Evolutionary conservation across 2,797 vertebrate species (phyloP).

Genomic region (Myripristis murdjan): DNA sequence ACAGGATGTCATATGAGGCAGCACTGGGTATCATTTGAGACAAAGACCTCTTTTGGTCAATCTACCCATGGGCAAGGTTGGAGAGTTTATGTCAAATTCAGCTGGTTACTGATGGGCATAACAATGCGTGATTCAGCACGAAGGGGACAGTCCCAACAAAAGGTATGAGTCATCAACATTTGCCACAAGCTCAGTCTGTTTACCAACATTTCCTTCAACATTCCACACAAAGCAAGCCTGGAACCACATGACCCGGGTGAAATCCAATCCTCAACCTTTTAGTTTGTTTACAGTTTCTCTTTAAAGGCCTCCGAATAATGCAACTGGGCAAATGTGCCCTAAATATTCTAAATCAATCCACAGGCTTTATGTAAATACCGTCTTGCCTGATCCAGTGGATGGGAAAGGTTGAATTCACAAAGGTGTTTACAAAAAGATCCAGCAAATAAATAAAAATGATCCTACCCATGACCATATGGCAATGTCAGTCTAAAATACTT

Average conservation of each 20-base stretch:
- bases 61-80: slow-evolving; percentile 35
- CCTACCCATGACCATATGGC: too few relatives aligned
- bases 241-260: slow-evolving; percentile 52
- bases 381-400: neutral
- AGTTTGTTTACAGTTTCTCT: slow-evolving; percentile 53
- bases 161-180: slow-evolving; percentile 66
- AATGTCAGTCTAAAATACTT: slow-evolving; percentile 1
- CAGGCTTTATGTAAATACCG: slow-evolving; percentile 1
- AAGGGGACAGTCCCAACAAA: slow-evolving; percentile 56
- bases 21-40: slow-evolving; percentile 4
- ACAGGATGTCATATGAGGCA: neutral
- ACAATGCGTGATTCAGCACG: slow-evolving; percentile 54
- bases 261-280: slow-evolving; percentile 45
- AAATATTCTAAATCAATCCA: slow-evolving; percentile 5
- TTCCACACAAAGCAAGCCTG: slow-evolving; percentile 54
- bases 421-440: slow-evolving; percentile 1
- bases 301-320: slow-evolving; percentile 10
- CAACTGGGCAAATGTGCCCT: slow-evolving; percentile 18
- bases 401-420: neutral
- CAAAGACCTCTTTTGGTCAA: neutral
- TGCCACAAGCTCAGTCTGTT: slow-evolving; percentile 62
- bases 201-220: slow-evolving; percentile 58
- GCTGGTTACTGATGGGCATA: slow-evolving; percentile 41
- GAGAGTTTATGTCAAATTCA: slow-evolving; percentile 41
- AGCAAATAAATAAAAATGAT: neutral